Percentiles rank a stretch among this genome's conserved stretches.
Conservation (phyloP, 1,140 invertebrate genomes). For the Zaprionus nigranus region DNA sequence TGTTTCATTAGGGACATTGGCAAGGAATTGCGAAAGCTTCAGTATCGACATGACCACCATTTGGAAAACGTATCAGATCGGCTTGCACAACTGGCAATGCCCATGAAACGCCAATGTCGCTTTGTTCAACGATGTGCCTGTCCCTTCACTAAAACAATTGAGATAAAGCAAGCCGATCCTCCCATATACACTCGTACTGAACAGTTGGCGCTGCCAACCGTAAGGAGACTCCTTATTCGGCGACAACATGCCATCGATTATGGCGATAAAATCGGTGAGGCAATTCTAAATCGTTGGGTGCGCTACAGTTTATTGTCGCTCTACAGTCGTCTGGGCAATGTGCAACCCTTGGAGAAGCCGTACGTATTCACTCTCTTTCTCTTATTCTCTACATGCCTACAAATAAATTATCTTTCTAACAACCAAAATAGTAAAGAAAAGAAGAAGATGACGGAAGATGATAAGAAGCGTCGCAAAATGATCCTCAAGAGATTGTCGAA, state of each 20-base stretch:
- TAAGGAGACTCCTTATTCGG: slow-evolving; percentile 48
- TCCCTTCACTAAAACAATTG: slow-evolving; percentile 62
- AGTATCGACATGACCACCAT: slow-evolving; percentile 43
- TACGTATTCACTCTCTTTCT: slow-evolving; percentile 30
- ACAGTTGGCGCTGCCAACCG: slow-evolving; percentile 64
- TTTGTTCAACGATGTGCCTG: slow-evolving; percentile 68
- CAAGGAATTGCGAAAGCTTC: slow-evolving; percentile 52
- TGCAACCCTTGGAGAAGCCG: slow-evolving; percentile 56
- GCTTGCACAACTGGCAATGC: slow-evolving; percentile 59
- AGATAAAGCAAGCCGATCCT: slow-evolving; percentile 52
- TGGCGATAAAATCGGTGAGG: slow-evolving; percentile 59
- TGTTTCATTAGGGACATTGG: slow-evolving; percentile 62
- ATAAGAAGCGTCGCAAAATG: slow-evolving; percentile 22
- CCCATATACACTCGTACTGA: slow-evolving; percentile 68
- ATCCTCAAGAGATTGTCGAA: slow-evolving; percentile 29
- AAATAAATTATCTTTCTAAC: not conserved
- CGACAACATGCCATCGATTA: slow-evolving; percentile 23
- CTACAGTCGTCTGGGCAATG: slow-evolving; percentile 71
- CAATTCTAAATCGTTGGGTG: slow-evolving; percentile 64
- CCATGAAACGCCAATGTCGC: slow-evolving; percentile 33
- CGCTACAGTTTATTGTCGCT: slow-evolving; percentile 72
- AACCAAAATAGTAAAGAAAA: slow-evolving; percentile 31
- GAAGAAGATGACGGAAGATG: slow-evolving; percentile 29
- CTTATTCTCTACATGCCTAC: not conserved
- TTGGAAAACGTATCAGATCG: slow-evolving; percentile 55